These are phyloP conservation scores for Nesogale talazaci DNA, from an alignment of 2,113 vertebrate species.

Conservation along the genomic window DNA sequence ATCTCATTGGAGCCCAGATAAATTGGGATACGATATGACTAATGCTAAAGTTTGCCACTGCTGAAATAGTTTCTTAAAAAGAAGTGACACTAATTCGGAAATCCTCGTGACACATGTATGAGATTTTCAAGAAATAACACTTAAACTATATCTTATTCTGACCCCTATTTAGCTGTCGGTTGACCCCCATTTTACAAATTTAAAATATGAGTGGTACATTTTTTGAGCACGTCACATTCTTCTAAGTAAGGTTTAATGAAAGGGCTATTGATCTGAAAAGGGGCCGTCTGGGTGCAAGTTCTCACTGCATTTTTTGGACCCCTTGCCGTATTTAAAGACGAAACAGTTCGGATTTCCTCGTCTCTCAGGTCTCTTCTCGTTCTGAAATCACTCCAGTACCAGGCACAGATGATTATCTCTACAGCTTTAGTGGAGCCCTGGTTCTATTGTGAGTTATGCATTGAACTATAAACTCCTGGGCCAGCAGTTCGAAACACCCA, in stretches of 20 bases:
- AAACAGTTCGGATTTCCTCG: not conserved
- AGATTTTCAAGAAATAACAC: not conserved
- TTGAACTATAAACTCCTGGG: too few relatives aligned
- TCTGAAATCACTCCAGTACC: not conserved
- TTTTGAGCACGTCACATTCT: constrained; percentile 36
- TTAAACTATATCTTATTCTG: not conserved
- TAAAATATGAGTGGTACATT: not conserved
- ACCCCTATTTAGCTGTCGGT: too few relatives aligned
- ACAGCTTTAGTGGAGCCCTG: not conserved
- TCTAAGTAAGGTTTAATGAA: not conserved
- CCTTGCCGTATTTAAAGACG: not conserved
- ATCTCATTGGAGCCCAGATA: not conserved
- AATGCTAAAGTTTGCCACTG: not conserved
- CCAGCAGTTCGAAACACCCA: too few relatives aligned
- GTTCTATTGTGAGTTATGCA: too few relatives aligned
- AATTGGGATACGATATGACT: not conserved
- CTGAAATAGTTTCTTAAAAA: not conserved
- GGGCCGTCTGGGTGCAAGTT: not conserved
- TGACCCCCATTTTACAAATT: not conserved
- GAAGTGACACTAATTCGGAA: not conserved
- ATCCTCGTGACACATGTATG: not conserved
- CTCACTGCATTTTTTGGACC: not conserved
- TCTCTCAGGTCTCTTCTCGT: not conserved
- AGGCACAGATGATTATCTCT: not conserved
- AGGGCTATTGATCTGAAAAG: not conserved